Evolutionary conservation across 2,113 vertebrate genomes (phyloP), one percentile per base, ranked within the genome.

Genomic region (Larimichthys crocea): DNA sequence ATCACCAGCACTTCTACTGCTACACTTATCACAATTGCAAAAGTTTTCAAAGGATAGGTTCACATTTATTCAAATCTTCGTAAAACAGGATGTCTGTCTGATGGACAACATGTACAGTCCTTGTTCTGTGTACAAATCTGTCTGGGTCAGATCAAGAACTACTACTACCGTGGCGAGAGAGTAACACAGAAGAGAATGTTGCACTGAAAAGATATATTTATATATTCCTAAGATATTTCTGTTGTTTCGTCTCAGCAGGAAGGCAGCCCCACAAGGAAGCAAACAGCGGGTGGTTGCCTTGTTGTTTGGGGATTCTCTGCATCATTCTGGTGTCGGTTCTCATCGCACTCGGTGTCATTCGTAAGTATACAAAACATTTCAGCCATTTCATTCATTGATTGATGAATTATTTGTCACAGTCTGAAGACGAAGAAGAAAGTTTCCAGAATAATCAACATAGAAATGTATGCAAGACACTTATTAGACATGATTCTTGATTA

Each of bases 311-410:
- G 17, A 69, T 46, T 6, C 12, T 79, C 14, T 88, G 68, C 49
- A 15, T 80, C 50, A 6, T 82, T 24, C 48, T 86, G 76, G 3
- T 86, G 35, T 14, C 42, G 1, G 56, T 0, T 22, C 4, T 83
- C 69, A 55, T 79, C 7, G 81, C 20, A n/a, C 2, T 76, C 31
- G 4, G 5, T 31, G 22, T 76, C 40, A 83, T 67, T 72, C 0
- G 87, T 91, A 68, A 87, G 90, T 86, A 71, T 16, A 11, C 3
- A 12, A 20, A 76, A 35, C 29, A 77, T 40, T 31, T 31, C 31
- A 31, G 12, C 6, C 3, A n/a, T 29, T 66, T 7, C 10, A 29
- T 12, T 2, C 5, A 64, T 24, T 10, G 29, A 55, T 22, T 20
- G 8, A 44, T 8, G 7, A 29, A 9, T 29, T 59, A 8, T 56